Evolutionary conservation across 2,113 vertebrate species (phyloP).

Genomic region (Burhinus oedicnemus): DNA sequence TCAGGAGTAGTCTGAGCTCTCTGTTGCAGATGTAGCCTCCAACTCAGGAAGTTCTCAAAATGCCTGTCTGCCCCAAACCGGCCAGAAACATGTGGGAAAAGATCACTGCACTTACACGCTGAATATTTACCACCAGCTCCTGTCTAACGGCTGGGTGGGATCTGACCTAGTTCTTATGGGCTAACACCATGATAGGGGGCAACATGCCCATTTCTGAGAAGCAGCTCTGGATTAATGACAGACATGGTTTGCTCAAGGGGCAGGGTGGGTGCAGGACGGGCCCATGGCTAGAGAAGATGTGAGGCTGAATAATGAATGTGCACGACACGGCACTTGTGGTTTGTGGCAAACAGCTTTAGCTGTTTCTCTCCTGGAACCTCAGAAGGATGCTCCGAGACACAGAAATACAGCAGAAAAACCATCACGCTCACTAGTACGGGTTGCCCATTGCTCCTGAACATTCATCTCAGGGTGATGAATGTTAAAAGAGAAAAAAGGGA

Average conservation of each 20-base stretch:
- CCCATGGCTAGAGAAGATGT: neutral
- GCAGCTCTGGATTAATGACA: neutral
- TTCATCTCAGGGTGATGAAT: neutral
- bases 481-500: neutral
- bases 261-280: neutral
- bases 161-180: neutral
- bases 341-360: neutral
- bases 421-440: neutral
- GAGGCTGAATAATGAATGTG: neutral
- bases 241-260: neutral
- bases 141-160: neutral
- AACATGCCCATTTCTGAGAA: neutral
- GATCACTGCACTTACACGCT: neutral
- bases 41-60: constrained; percentile 10
- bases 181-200: fast-evolving
- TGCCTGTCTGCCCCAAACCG: neutral
- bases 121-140: neutral
- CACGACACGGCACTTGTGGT: fast-evolving
- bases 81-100: neutral
- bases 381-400: neutral
- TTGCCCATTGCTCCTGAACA: neutral
- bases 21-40: neutral
- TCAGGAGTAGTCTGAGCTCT: neutral
- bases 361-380: neutral
- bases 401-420: neutral